These are phyloP conservation scores for Paratilapia polleni DNA, from an alignment of 2,113 vertebrate genomes.

Conservation along the genomic window DNA sequence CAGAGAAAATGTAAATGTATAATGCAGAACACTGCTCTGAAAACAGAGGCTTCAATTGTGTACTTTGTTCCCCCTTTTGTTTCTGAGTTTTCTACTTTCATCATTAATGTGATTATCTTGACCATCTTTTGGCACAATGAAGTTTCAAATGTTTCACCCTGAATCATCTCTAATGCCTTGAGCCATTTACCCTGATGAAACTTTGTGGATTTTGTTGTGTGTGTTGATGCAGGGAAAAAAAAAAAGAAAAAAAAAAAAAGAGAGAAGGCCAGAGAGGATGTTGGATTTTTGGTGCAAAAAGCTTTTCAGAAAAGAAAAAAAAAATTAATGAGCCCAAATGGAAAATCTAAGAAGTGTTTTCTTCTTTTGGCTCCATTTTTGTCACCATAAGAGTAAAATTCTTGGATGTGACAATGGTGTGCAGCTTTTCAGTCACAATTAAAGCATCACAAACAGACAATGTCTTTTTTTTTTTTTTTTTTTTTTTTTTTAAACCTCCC, in stretches of 20 bases:
- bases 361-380: neutral
- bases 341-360: neutral
- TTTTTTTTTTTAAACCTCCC: too few relatives aligned
- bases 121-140: neutral
- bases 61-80: neutral
- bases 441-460: too few relatives aligned
- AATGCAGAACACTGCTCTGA: neutral
- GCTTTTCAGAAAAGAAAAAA: too few relatives aligned
- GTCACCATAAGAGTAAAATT: neutral
- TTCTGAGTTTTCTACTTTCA: neutral
- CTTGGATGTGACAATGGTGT: neutral
- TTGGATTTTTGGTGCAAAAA: too few relatives aligned
- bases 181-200: neutral
- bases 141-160: neutral
- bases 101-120: neutral
- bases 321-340: neutral
- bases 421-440: neutral
- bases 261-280: fast-evolving
- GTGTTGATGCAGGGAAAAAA: neutral
- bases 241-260: too few relatives aligned
- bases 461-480: too few relatives aligned
- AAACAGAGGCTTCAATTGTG: neutral
- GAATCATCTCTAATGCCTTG: neutral
- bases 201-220: neutral
- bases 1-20: neutral